A percentile compares a stretch with the other conserved stretches of the same genome.
Conservation (phyloP, 2,113 vertebrate genomes). For the Arenaria interpres region DNA sequence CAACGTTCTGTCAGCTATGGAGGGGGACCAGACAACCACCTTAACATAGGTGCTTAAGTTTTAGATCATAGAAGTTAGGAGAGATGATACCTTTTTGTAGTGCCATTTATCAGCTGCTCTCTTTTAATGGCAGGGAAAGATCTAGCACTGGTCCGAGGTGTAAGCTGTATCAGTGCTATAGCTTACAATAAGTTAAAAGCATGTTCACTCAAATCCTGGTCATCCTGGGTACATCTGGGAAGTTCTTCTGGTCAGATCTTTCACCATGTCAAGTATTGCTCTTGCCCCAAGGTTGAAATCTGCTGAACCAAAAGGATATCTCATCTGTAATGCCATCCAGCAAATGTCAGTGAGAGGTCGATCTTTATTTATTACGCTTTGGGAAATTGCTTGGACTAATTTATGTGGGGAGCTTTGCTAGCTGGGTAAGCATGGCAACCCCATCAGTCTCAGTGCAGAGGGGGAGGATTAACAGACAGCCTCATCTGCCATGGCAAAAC, state of each 20-base stretch:
- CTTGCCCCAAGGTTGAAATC: background rate
- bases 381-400: slow-evolving; percentile 45
- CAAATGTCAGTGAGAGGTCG: background rate
- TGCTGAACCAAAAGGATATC: background rate
- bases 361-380: slow-evolving; percentile 37
- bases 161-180: background rate
- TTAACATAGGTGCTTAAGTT: background rate
- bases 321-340: background rate
- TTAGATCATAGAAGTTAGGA: background rate
- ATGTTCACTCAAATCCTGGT: background rate
- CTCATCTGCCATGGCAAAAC: slow-evolving; percentile 28
- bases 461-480: slow-evolving; percentile 7
- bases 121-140: background rate
- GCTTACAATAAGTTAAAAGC: background rate
- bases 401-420: slow-evolving; percentile 26
- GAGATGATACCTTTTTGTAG: background rate
- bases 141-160: background rate
- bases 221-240: background rate
- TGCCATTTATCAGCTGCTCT: background rate
- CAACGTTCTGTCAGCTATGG: background rate
- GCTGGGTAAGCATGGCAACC: background rate
- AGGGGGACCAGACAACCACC: background rate
- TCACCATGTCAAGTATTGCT: background rate
- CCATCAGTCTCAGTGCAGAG: background rate
- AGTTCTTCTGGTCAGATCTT: background rate